Evolutionary conservation across 2,797 vertebrate species (phyloP).

Genomic region (Sebastes oblongus): DNA sequence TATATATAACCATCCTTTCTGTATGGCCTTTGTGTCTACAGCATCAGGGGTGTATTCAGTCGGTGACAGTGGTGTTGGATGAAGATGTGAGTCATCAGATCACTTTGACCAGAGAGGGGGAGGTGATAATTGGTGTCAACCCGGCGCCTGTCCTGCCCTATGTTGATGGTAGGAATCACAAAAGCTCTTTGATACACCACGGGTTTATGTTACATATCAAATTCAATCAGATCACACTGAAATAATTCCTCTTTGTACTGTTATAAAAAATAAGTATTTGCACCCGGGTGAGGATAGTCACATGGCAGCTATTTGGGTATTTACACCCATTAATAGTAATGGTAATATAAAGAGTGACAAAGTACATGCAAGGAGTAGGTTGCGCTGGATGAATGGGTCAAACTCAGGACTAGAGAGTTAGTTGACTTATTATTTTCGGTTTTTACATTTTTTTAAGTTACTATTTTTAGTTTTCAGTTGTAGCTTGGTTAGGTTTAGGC

Average conservation of each 20-base stretch:
- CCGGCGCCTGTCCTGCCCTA: slow-evolving; percentile 85
- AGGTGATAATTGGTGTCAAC: slow-evolving; percentile 87
- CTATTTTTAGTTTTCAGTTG: too few relatives aligned
- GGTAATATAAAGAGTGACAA: too few relatives aligned
- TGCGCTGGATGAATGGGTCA: too few relatives aligned
- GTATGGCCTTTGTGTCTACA: slow-evolving; percentile 54
- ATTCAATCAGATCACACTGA: background rate
- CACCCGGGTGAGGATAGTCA: too few relatives aligned
- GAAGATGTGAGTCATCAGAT: slow-evolving; percentile 93
- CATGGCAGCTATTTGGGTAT: too few relatives aligned
- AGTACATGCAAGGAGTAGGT: too few relatives aligned
- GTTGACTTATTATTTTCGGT: too few relatives aligned
- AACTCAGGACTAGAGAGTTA: too few relatives aligned
- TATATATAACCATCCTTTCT: background rate
- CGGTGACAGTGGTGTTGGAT: slow-evolving; percentile 91
- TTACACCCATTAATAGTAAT: too few relatives aligned
- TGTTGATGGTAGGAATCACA: slow-evolving; percentile 83
- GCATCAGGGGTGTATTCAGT: slow-evolving; percentile 94
- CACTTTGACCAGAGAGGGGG: slow-evolving; percentile 90
- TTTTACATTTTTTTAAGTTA: too few relatives aligned
- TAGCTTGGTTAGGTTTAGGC: too few relatives aligned
- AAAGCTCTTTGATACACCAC: background rate
- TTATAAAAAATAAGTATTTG: background rate
- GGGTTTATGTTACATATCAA: background rate
- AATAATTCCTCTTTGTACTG: background rate